phyloP scores from a whole-genome alignment of 1,140 invertebrate genomes.

The Neuroterus valhalla region DNA sequence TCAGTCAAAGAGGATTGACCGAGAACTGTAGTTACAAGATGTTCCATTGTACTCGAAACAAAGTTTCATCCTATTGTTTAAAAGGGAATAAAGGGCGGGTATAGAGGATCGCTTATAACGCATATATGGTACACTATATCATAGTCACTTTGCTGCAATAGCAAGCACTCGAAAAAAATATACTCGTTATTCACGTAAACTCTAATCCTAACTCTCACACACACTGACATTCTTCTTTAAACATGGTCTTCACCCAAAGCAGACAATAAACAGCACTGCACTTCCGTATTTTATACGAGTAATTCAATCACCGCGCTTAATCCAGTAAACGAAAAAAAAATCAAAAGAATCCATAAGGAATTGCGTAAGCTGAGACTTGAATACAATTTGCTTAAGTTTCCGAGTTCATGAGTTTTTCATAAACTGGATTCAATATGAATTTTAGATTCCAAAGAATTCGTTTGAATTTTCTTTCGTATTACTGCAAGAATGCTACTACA shows the following conservation, averaged over 20 bases:
- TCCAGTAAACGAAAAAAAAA: too few relatives aligned
- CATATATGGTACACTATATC: conserved; percentile 58
- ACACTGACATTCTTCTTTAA: conserved; percentile 16
- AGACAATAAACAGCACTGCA: background rate
- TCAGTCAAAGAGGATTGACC: conserved; percentile 61
- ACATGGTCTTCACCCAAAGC: conserved; percentile 9
- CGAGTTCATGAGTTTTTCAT: too few relatives aligned
- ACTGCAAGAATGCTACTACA: too few relatives aligned
- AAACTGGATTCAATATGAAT: too few relatives aligned
- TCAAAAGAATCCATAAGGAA: too few relatives aligned
- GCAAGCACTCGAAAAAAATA: conserved; percentile 13
- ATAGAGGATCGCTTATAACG: conserved; percentile 37
- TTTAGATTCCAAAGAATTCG: too few relatives aligned
- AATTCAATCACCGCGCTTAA: background rate
- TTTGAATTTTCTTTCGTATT: too few relatives aligned
- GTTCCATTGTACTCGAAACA: conserved; percentile 52
- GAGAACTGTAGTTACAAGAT: conserved; percentile 62
- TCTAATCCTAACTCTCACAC: conserved; percentile 9
- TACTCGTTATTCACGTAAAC: conserved; percentile 25
- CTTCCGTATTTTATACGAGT: background rate
- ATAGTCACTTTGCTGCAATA: conserved; percentile 50
- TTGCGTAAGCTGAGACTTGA: too few relatives aligned
- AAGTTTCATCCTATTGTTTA: conserved; percentile 50
- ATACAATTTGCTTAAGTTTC: too few relatives aligned
- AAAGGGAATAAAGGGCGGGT: conserved; percentile 41